Conservation (phyloP, 2,888 invertebrate genomes). For the Lutraria lutraria region DNA sequence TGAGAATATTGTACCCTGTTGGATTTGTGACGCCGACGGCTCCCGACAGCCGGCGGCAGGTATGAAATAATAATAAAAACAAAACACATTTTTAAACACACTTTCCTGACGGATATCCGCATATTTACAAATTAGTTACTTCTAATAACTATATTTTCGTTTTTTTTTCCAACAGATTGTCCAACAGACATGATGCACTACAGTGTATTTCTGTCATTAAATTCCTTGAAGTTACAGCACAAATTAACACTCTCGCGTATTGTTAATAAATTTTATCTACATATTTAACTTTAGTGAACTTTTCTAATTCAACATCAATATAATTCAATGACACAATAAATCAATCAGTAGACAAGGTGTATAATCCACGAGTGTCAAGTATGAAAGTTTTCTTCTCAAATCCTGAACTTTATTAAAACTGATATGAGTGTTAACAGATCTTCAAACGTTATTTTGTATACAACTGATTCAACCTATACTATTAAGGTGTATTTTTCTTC, state of each 20-base stretch:
- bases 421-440: not conserved
- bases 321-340: not conserved
- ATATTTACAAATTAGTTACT: not conserved
- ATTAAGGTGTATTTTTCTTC: constrained; percentile 19
- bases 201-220: not conserved
- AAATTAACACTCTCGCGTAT: not conserved
- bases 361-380: not conserved
- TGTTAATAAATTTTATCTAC: not conserved
- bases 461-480: not conserved
- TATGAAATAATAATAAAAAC: constrained; percentile 20
- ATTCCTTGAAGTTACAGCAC: not conserved
- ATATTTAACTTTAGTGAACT: not conserved
- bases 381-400: not conserved
- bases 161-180: not conserved
- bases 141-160: not conserved
- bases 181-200: not conserved
- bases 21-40: constrained; percentile 20
- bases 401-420: constrained; percentile 8
- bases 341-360: not conserved
- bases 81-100: constrained; percentile 20
- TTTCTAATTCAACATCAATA: not conserved
- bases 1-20: not conserved
- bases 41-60: constrained; percentile 6
- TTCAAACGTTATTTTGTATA: constrained; percentile 6
- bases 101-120: not conserved